Conservation (phyloP, 2,888 invertebrate genomes). For the Capitulum mitella region DNA sequence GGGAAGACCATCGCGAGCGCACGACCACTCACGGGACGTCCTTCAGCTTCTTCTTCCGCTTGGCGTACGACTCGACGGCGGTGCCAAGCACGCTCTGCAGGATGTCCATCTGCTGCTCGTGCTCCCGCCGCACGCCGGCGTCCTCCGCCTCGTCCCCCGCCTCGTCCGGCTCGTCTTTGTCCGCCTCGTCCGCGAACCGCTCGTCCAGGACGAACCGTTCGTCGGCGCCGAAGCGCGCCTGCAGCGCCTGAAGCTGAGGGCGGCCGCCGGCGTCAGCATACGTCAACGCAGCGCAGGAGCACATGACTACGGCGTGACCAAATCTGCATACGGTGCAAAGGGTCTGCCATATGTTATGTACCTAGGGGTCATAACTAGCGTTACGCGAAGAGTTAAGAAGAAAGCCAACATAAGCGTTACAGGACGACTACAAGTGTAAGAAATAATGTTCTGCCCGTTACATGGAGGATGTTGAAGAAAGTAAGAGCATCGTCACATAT, state of each 20-base stretch:
- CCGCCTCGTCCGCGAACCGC: slow-evolving; percentile 55
- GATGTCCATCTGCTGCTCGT: background rate
- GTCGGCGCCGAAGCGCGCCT: slow-evolving; percentile 65
- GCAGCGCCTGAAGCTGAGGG: slow-evolving; percentile 58
- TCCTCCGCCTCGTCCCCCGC: background rate
- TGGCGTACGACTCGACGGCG: background rate
- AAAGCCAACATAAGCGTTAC: too few relatives aligned
- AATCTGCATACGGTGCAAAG: background rate
- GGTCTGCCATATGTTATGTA: too few relatives aligned
- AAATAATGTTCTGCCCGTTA: too few relatives aligned
- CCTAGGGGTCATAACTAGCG: too few relatives aligned
- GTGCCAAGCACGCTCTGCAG: background rate
- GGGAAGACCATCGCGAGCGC: too few relatives aligned
- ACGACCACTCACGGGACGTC: background rate
- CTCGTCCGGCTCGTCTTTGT: background rate
- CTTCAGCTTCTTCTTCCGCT: background rate
- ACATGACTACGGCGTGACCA: background rate
- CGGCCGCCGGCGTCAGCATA: background rate
- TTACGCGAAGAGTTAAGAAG: too few relatives aligned
- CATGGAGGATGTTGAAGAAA: too few relatives aligned
- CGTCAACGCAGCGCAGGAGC: accelerated
- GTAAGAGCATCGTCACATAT: too few relatives aligned
- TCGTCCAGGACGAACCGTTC: slow-evolving; percentile 66
- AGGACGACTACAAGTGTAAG: too few relatives aligned
- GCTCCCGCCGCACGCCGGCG: background rate